A percentile compares a stretch with the other conserved stretches of the same genome.
Conservation (phyloP, 2,888 invertebrate genomes). For the Ethmia dodecea region DNA sequence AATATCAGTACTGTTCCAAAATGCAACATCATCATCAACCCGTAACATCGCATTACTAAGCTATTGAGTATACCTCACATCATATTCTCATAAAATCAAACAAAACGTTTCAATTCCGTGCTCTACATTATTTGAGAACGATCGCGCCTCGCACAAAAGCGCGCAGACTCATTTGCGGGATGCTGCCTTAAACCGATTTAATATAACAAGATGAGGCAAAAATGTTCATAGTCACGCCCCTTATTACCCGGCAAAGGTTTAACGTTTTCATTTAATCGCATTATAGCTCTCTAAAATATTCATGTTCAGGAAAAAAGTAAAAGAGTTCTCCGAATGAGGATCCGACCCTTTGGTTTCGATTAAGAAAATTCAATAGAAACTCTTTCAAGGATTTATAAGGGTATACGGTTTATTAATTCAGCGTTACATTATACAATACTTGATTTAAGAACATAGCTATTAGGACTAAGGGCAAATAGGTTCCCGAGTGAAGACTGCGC, state of each 20-base stretch:
- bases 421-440: too few relatives aligned
- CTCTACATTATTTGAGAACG: not conserved
- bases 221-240: slow-evolving; percentile 66
- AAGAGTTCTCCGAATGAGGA: slow-evolving; percentile 5
- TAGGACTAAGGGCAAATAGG: too few relatives aligned
- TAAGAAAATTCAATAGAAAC: slow-evolving; percentile 13
- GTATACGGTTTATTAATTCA: too few relatives aligned
- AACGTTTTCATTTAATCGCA: slow-evolving; percentile 67
- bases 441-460: too few relatives aligned
- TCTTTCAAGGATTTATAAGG: slow-evolving; percentile 3
- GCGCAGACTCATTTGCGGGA: slow-evolving; percentile 34
- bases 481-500: too few relatives aligned
- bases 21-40: too few relatives aligned
- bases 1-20: too few relatives aligned
- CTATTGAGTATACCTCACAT: too few relatives aligned
- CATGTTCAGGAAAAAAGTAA: slow-evolving; percentile 28
- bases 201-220: slow-evolving; percentile 60
- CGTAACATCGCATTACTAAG: too few relatives aligned
- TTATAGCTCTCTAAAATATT: slow-evolving; percentile 58
- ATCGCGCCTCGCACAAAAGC: slow-evolving; percentile 12
- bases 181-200: slow-evolving; percentile 39
- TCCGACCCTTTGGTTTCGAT: slow-evolving; percentile 11
- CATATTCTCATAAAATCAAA: too few relatives aligned
- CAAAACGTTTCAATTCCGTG: too few relatives aligned
- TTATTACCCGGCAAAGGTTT: slow-evolving; percentile 61